These are phyloP conservation scores for Phymastichus coffea DNA, from an alignment of 1,140 invertebrate species.

Conservation along the genomic window DNA sequence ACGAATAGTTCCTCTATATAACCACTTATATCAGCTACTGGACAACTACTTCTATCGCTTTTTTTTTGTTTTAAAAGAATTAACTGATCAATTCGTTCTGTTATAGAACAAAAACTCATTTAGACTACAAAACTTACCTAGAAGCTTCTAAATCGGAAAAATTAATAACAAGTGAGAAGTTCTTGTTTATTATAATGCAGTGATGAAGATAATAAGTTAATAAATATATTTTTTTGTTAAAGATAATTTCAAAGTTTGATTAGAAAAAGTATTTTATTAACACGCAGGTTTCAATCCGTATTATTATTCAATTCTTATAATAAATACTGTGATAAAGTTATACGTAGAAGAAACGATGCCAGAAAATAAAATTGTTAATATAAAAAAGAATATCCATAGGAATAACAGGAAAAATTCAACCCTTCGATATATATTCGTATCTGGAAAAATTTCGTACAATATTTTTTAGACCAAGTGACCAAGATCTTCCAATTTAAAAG, in stretches of 20 bases:
- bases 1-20: not conserved
- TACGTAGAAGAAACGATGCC: not conserved
- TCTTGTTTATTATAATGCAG: not conserved
- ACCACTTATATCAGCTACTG: too few relatives aligned
- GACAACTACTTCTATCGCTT: not conserved
- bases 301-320: not conserved
- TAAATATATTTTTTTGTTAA: not conserved
- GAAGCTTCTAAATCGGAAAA: not conserved
- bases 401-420: not conserved
- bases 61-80: not conserved
- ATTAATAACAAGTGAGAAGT: not conserved
- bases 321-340: not conserved
- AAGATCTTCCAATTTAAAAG: too few relatives aligned
- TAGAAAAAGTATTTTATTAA: not conserved
- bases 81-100: not conserved
- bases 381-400: not conserved
- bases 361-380: not conserved
- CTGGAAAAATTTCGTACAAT: not conserved
- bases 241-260: not conserved
- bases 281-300: not conserved
- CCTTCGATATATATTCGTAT: not conserved
- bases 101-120: not conserved
- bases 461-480: slow-evolving; percentile 13
- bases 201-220: not conserved
- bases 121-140: not conserved